Base-by-base conservation (phyloP, 2,113 vertebrate species). In the Glareola pratincola region DNA sequence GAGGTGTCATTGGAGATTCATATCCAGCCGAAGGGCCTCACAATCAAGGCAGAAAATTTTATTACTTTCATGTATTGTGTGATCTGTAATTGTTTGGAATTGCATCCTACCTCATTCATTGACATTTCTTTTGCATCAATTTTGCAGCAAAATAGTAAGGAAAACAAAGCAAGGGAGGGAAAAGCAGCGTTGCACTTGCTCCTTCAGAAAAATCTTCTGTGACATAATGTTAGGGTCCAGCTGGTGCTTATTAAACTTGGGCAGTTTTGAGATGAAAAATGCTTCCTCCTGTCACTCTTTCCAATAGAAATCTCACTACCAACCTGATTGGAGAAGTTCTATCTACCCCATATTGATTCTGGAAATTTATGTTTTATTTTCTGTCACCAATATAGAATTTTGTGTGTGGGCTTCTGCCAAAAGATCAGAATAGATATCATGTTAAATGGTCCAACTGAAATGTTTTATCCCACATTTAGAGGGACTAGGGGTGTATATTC, bases 1-100 rank as follows among this genome's bases (percentile, higher is more conserved):
- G 80, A 97, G 94, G 91, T 96, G 96, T 96, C 80, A 91, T 63
- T 90, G 93, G 81, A 94, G 96, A 97, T 94, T 97, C 95, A 97
- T 95, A 95, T 72, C 91, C 94, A 96, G 95, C 95, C 77, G 0
- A 96, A 89, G 95, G 97, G 96, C 96, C 84, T 85, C 68, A 66
- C 95, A 88, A 94, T 96, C 96, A 83, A 90, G 93, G 88, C 91
- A 92, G 92, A 94, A 92, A 93, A 95, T 96, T 68, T 88, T 66
- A 90, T 86, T 95, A 80, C 80, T 96, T 96, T 96, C 94, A 91
- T 92, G 96, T 94, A 63, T 91, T 87, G 96, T 93, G 94, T 8
- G 56, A 81, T 90, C 71, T 77, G 83, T 96, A 97, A 96, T 94
- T 93, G 96, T 91, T 86, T 73, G 85, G 92, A 95, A 96, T 96